phyloP scores from a whole-genome alignment of 2,113 vertebrate genomes.

The Tychaedon coryphoeus region DNA sequence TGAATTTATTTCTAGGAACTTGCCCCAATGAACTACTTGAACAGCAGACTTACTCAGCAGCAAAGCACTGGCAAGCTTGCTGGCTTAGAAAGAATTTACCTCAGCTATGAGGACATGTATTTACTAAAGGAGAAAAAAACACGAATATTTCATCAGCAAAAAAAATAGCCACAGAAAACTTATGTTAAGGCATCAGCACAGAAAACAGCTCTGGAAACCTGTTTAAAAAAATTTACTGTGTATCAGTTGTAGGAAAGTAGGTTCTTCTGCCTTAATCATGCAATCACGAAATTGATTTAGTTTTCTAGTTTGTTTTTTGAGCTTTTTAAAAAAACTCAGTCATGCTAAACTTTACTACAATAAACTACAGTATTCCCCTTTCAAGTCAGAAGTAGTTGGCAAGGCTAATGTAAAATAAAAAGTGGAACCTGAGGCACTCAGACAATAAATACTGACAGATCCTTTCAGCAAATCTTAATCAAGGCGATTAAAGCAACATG shows the following conservation, averaged over 20 bases:
- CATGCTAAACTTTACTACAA: conserved; percentile 30
- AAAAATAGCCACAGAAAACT: background rate
- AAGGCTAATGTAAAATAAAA: conserved; percentile 62
- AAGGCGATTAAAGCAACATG: conserved; percentile 83
- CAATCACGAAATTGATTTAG: conserved; percentile 38
- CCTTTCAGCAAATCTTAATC: conserved; percentile 89
- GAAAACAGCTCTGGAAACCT: background rate
- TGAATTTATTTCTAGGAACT: background rate
- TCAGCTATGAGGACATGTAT: background rate
- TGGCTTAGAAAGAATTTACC: background rate
- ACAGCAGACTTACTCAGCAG: conserved; percentile 20
- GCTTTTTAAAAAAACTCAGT: conserved; percentile 8
- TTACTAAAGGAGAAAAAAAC: background rate
- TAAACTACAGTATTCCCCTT: conserved; percentile 38
- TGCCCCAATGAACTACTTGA: conserved; percentile 51
- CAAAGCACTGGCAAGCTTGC: conserved; percentile 14
- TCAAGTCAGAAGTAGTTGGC: conserved; percentile 46
- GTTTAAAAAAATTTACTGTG: conserved; percentile 8
- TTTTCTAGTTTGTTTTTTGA: background rate
- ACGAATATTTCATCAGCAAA: background rate
- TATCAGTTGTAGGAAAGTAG: background rate
- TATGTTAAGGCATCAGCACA: background rate
- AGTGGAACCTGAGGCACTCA: conserved; percentile 65
- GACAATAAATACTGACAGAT: conserved; percentile 81
- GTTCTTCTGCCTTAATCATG: conserved; percentile 35